Evolutionary conservation across 2,888 invertebrate genomes (phyloP).

Genomic region (Hymenopus coronatus): DNA sequence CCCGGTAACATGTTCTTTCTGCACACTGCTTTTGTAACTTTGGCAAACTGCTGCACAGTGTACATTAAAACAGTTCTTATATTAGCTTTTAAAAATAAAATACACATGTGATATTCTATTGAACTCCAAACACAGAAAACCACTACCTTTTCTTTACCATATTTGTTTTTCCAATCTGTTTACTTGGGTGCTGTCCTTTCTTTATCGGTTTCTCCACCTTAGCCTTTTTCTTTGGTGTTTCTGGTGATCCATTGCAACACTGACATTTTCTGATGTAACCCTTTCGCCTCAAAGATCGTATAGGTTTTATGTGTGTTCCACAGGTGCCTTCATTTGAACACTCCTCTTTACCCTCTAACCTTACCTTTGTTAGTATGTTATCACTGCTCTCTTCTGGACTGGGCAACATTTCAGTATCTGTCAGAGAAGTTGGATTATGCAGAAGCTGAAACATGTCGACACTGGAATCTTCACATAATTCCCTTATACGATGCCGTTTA

Average conservation of each 20-base stretch:
- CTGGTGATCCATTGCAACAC: slow-evolving; percentile 59
- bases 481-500: background rate
- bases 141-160: slow-evolving; percentile 30
- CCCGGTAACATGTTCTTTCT: background rate
- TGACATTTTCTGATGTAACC: slow-evolving; percentile 62
- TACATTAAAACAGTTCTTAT: background rate
- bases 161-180: slow-evolving; percentile 21
- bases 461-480: background rate
- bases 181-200: slow-evolving; percentile 17
- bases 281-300: slow-evolving; percentile 45
- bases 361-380: background rate
- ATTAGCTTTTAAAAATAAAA: background rate
- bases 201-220: slow-evolving; percentile 25
- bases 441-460: background rate
- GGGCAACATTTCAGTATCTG: background rate
- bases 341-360: slow-evolving; percentile 10
- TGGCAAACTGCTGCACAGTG: slow-evolving; percentile 19
- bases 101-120: slow-evolving; percentile 1
- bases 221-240: slow-evolving; percentile 52
- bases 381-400: slow-evolving; percentile 9
- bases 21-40: slow-evolving; percentile 6
- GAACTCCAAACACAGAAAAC: background rate
- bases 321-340: slow-evolving; percentile 16
- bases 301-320: slow-evolving; percentile 35
- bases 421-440: background rate